Percentiles rank a stretch among this genome's conserved stretches.
Conservation (phyloP, 2,797 vertebrate genomes). For the Semotilus atromaculatus region DNA sequence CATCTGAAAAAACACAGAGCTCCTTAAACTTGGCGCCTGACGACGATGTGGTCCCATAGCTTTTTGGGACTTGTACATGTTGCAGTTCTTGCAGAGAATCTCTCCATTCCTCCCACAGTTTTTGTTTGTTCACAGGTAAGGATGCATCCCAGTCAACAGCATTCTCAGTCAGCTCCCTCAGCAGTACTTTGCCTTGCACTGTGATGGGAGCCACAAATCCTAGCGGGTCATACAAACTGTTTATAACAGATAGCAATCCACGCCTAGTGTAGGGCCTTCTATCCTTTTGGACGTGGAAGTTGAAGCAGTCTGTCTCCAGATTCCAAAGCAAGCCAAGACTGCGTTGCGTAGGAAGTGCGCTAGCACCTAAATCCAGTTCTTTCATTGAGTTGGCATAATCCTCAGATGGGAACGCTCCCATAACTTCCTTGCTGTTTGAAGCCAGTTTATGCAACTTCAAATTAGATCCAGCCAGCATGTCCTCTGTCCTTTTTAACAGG, state of each 20-base stretch:
- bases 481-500: background rate
- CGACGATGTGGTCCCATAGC: background rate
- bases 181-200: background rate
- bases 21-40: background rate
- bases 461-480: background rate
- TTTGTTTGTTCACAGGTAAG: background rate
- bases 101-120: background rate
- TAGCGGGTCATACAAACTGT: background rate
- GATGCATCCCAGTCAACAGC: background rate
- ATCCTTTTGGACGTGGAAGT: background rate
- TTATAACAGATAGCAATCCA: background rate
- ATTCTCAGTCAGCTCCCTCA: background rate
- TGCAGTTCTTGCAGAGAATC: background rate
- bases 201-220: slow-evolving; percentile 2
- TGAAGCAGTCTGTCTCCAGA: slow-evolving; percentile 2
- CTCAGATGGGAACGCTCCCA: background rate
- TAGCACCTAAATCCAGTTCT: background rate
- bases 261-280: background rate
- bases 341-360: background rate
- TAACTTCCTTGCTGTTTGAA: background rate
- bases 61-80: background rate
- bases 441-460: background rate
- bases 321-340: background rate
- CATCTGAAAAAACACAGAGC: background rate
- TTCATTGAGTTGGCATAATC: background rate